Percentiles rank a stretch among this genome's conserved stretches.
These are phyloP conservation scores for Heliconius cydno DNA, from an alignment of 2,888 invertebrate genomes.

Conservation along the genomic window DNA sequence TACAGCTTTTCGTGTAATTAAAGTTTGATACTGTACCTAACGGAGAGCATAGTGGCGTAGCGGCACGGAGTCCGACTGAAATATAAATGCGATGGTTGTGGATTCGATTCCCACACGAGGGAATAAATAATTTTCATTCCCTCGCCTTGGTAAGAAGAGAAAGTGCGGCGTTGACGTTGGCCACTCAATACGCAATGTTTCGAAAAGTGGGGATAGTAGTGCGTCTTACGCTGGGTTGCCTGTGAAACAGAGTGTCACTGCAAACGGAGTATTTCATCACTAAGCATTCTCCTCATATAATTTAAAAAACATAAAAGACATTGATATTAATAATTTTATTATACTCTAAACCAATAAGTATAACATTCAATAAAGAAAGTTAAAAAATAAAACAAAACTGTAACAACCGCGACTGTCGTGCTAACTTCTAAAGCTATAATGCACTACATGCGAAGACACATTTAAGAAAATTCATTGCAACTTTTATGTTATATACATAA, in stretches of 20 bases:
- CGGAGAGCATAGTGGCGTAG: neutral
- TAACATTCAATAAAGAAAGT: neutral
- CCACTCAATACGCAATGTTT: neutral
- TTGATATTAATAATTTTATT: neutral
- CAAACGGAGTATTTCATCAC: too few relatives aligned
- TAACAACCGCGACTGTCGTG: neutral
- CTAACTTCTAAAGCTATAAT: neutral
- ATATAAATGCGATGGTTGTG: neutral
- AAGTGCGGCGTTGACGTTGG: too few relatives aligned
- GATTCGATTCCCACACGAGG: neutral
- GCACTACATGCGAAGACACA: neutral
- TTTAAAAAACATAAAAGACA: neutral
- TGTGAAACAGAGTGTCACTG: too few relatives aligned
- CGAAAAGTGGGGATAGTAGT: neutral
- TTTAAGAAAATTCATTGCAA: neutral
- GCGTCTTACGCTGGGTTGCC: too few relatives aligned
- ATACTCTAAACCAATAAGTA: neutral
- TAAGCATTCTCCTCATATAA: too few relatives aligned
- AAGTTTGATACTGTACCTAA: neutral
- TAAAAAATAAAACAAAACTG: neutral
- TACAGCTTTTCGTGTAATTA: neutral
- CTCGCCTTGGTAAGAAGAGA: neutral
- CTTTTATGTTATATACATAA: neutral
- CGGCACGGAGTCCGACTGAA: too few relatives aligned
- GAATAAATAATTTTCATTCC: neutral